phyloP scores from a whole-genome alignment of 1,140 invertebrate genomes.

The Daktulosphaira vitifoliae region DNA sequence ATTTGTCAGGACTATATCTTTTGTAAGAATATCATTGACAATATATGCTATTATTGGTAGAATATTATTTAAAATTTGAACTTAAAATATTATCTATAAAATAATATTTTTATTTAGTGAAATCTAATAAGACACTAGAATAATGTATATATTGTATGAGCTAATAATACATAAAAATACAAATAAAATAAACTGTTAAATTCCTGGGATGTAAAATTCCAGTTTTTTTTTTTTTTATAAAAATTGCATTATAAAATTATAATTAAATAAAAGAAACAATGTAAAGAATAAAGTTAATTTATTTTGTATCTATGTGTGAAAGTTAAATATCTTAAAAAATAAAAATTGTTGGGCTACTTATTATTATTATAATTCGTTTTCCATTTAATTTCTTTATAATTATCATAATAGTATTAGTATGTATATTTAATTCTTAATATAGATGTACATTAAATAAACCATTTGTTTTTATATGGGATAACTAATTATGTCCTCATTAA shows the following conservation, averaged over 20 bases:
- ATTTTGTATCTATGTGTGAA: background rate
- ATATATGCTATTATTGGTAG: conserved; percentile 24
- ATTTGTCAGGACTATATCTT: conserved; percentile 23
- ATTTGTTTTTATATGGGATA: too few relatives aligned
- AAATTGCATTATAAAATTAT: conserved; percentile 1
- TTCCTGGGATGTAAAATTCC: conserved; percentile 18
- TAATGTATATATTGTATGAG: conserved; percentile 4
- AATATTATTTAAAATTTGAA: too few relatives aligned
- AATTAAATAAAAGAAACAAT: conserved; percentile 12
- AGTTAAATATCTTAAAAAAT: conserved; percentile 14
- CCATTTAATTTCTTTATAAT: background rate
- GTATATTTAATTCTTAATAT: too few relatives aligned
- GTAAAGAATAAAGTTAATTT: conserved; percentile 11
- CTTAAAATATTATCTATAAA: too few relatives aligned
- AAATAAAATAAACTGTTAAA: conserved; percentile 8
- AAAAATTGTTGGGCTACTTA: conserved; percentile 33
- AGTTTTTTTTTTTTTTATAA: conserved; percentile 16
- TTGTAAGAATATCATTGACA: conserved; percentile 12
- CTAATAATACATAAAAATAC: too few relatives aligned
- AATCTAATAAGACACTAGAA: conserved; percentile 15
- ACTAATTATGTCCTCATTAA: too few relatives aligned
- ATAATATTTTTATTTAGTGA: conserved; percentile 27
- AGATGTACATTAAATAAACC: too few relatives aligned
- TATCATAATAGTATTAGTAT: too few relatives aligned
- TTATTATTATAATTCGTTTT: conserved; percentile 17